Evolutionary conservation across 2,888 invertebrate genomes (phyloP).

Genomic region (Orchesellides sinensis): DNA sequence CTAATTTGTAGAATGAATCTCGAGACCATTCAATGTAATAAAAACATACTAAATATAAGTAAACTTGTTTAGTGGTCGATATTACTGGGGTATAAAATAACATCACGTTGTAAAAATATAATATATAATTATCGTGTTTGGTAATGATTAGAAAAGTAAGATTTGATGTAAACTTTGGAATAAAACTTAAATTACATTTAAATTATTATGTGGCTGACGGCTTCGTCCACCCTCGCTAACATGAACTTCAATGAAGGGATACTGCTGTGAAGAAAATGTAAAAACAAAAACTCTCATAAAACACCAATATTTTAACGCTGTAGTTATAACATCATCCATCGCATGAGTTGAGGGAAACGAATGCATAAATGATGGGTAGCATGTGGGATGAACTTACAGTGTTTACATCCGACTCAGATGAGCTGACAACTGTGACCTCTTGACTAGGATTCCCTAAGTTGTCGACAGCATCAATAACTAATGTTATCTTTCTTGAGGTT

Average conservation of each 20-base stretch:
- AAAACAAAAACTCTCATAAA: neutral
- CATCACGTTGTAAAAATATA: slow-evolving; percentile 58
- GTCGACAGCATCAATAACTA: slow-evolving; percentile 72
- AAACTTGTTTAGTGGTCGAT: neutral
- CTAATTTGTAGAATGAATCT: neutral
- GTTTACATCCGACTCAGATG: slow-evolving; percentile 69
- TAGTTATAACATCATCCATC: neutral
- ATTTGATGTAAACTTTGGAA: slow-evolving; percentile 29
- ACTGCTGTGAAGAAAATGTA: slow-evolving; percentile 76
- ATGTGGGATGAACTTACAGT: slow-evolving; percentile 67
- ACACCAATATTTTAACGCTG: neutral
- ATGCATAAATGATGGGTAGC: slow-evolving; percentile 16
- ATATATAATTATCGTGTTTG: slow-evolving; percentile 23
- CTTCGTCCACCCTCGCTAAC: slow-evolving; percentile 80
- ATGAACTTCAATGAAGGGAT: slow-evolving; percentile 81
- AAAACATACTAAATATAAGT: slow-evolving; percentile 10
- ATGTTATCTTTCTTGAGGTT: slow-evolving; percentile 72
- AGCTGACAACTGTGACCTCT: slow-evolving; percentile 70
- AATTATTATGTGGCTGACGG: slow-evolving; percentile 84
- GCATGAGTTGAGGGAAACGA: neutral
- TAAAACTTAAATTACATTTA: slow-evolving; percentile 26
- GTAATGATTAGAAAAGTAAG: slow-evolving; percentile 15
- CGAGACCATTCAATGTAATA: slow-evolving; percentile 37
- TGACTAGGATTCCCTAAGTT: slow-evolving; percentile 63
- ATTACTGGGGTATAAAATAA: slow-evolving; percentile 43